These are phyloP conservation scores for Thereva unica DNA, from an alignment of 2,888 invertebrate species.

Conservation along the genomic window DNA sequence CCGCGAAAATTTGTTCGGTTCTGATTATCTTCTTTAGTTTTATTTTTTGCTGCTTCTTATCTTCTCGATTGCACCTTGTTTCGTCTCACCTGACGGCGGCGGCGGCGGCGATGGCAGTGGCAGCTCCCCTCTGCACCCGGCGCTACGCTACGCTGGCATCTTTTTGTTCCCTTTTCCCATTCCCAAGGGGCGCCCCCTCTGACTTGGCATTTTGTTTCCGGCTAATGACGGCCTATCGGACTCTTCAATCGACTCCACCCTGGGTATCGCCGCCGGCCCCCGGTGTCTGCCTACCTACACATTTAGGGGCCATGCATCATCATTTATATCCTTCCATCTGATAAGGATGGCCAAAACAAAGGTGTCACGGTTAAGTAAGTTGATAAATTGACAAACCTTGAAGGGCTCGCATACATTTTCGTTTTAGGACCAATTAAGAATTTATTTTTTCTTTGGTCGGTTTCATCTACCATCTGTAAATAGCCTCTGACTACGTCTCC, in stretches of 20 bases:
- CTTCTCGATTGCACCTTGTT: too few relatives aligned
- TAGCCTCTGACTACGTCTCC: too few relatives aligned
- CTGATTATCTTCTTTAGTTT: too few relatives aligned
- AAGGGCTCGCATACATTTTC: slow-evolving; percentile 7
- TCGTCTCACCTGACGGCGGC: too few relatives aligned
- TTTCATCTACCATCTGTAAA: too few relatives aligned
- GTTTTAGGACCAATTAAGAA: slow-evolving; percentile 13
- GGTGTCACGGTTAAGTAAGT: slow-evolving; percentile 33
- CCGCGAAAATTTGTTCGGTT: too few relatives aligned
- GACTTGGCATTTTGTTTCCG: slow-evolving; percentile 8
- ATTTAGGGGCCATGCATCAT: slow-evolving; percentile 26
- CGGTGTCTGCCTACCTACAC: slow-evolving; percentile 12
- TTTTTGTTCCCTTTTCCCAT: slow-evolving; percentile 9
- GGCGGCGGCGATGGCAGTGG: too few relatives aligned
- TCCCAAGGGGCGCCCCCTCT: slow-evolving; percentile 1
- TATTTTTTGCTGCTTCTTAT: too few relatives aligned
- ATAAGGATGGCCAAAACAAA: slow-evolving; percentile 26
- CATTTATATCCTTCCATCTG: slow-evolving; percentile 17
- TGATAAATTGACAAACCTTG: slow-evolving; percentile 27
- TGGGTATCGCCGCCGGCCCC: neutral
- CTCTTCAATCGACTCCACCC: slow-evolving; percentile 4
- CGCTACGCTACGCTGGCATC: neutral
- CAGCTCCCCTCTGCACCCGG: too few relatives aligned
- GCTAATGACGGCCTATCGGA: slow-evolving; percentile 24
- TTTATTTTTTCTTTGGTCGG: too few relatives aligned